These are phyloP conservation scores for Anarhynchus alexandrinus DNA, from an alignment of 2,113 vertebrate genomes.

Conservation along the genomic window DNA sequence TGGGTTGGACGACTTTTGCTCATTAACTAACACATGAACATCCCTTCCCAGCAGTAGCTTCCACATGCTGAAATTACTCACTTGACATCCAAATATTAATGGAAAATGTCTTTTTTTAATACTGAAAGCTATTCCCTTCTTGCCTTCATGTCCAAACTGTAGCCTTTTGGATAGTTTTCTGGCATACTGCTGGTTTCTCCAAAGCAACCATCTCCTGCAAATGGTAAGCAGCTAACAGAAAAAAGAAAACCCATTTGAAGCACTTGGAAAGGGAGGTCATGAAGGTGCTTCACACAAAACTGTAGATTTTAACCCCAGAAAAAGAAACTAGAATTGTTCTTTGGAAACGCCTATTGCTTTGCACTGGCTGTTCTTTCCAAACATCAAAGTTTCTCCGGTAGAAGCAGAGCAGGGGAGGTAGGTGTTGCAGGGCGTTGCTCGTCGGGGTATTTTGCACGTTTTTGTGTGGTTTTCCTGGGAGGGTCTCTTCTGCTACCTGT, in stretches of 20 bases:
- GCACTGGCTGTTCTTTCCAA: neutral
- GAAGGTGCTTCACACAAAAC: neutral
- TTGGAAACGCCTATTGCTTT: neutral
- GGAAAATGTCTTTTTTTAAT: slow-evolving; percentile 26
- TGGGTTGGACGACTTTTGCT: neutral
- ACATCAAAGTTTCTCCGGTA: neutral
- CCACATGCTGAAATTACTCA: slow-evolving; percentile 1
- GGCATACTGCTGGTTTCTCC: neutral
- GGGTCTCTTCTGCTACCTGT: neutral
- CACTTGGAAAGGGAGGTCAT: neutral
- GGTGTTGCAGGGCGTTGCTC: fast-evolving
- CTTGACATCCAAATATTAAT: slow-evolving; percentile 17
- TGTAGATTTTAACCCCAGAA: neutral
- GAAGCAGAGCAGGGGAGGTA: neutral
- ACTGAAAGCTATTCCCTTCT: neutral
- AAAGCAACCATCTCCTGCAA: neutral
- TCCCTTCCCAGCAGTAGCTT: slow-evolving; percentile 52
- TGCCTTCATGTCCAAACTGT: neutral
- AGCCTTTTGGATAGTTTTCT: neutral
- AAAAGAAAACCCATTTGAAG: neutral
- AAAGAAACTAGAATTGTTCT: neutral
- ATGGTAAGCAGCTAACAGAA: neutral
- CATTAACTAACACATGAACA: neutral
- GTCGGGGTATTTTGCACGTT: fast-evolving
- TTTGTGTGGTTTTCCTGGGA: neutral